Evolutionary conservation across 1,140 invertebrate species (phyloP), one percentile per base, ranked within the genome.

Genomic region (Drosophila rhopaloa): DNA sequence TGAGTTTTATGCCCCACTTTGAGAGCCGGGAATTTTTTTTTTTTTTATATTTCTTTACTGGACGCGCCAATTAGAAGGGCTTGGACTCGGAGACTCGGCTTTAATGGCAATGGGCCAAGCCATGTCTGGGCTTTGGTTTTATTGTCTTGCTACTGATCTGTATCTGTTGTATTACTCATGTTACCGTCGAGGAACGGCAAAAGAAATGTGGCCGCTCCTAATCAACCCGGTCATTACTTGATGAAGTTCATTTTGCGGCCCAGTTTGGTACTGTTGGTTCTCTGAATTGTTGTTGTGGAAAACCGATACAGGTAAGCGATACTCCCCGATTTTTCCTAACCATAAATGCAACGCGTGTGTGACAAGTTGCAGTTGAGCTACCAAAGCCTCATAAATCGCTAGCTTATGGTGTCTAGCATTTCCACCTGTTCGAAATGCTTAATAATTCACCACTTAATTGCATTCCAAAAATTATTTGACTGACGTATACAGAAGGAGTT

Each of bases 101-200:
- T 88, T 86, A 83, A 79, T 86, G 80, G 76, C 76, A 82, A 68
- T 59, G 65, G 62, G 71, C 68, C 75, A 62, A 70, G 76, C 66
- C 51, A 50, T 61, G 73, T 62, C 74, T 74, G 72, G 48, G 55
- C 61, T 76, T 81, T 74, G 73, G 63, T 89, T 88, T 88, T 88
- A 88, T 88, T 80, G 80, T 83, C 84, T 53, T 60, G 83, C 83
- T 88, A 89, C 84, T 88, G 84, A 88, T 88, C 84, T 89, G 83
- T 88, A 88, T 88, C 83, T 88, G 75, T 40, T 62, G 56, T 66
- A 77, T 77, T 89, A 79, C 80, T 88, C 83, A 84, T 71, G 68
- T 89, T 89, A 88, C 83, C 75, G 51, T 40, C 50, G 50, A 41
- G 27, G 65, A 54, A 48, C 47, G 54, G 43, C 58, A 63, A 32